Percentiles rank a stretch among this genome's conserved stretches.
Conservation (phyloP, 2,888 invertebrate species). For the Argyra leucocephala region DNA sequence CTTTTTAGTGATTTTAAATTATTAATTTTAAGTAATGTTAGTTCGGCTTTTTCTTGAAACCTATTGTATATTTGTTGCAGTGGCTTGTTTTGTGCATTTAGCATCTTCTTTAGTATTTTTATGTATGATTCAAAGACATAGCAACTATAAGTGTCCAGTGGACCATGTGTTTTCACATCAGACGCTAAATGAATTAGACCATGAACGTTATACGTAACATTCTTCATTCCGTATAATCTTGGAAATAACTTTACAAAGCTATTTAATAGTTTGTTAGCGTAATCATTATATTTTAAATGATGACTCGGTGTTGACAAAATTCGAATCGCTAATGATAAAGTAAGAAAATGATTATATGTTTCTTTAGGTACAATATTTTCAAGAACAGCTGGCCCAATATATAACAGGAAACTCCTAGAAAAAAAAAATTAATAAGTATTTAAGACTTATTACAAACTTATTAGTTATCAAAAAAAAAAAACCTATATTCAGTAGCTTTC, state of each 20-base stretch:
- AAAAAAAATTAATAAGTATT: background rate
- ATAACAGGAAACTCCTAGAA: background rate
- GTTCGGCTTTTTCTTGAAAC: background rate
- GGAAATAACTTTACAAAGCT: conserved; percentile 10
- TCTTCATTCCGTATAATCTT: background rate
- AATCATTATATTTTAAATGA: conserved; percentile 10
- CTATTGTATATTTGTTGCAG: conserved; percentile 24
- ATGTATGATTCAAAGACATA: conserved; percentile 23
- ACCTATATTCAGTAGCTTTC: too few relatives aligned
- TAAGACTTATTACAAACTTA: background rate
- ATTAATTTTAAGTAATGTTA: too few relatives aligned
- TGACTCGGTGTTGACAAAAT: background rate
- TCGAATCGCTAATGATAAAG: background rate
- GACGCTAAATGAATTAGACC: conserved; percentile 18
- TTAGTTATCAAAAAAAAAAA: too few relatives aligned
- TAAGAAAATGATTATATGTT: conserved; percentile 11
- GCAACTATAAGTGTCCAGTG: conserved; percentile 21
- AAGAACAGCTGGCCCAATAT: background rate
- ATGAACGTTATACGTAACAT: conserved; percentile 19
- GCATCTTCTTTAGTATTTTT: conserved; percentile 25
- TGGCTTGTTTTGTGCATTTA: conserved; percentile 37
- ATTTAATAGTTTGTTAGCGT: conserved; percentile 1
- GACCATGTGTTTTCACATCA: conserved; percentile 21
- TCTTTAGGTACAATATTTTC: background rate
- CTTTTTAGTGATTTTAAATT: too few relatives aligned